Base-by-base conservation (phyloP, 1,140 invertebrate species). In the Scaptomyza montana region DNA sequence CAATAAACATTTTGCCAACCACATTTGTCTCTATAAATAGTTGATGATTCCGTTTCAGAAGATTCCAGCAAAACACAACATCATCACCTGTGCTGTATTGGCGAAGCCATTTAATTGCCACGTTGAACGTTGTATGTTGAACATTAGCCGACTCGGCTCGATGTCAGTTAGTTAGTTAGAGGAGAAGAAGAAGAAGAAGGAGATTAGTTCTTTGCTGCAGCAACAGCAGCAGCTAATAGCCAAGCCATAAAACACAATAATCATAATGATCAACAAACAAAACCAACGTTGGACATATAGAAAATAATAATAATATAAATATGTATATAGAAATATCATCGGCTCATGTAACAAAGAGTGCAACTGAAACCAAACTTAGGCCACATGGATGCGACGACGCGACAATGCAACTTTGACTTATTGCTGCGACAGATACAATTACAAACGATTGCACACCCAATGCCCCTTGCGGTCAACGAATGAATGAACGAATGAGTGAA, bases 381-480 rank as follows among this genome's bases (percentile, higher is more conserved):
- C 43, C 73, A 64, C 33, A 36, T 9, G 33, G 21, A 1, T 25
- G 59, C 54, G 9, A 56, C 16, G 55, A 46, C 33, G 64, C 54
- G 30, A 33, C 84, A 4, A 25, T 25, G 21, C 21, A 84, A 74
- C 79, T 74, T 79, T 87, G 79, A 87, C 66, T 87, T 87, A 87
- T 87, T 89, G 39, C 39, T 87, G 71, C 78, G 73, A 84, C 85
- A 89, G 84, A 87, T 87, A 89, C 84, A 89, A 87, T 87, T 87
- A 87, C 82, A 76, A 87, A 63, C 81, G 84, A 81, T 86, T 77
- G 74, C 74, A 50, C 64, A 50, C 64, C 62, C 64, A 49, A 59
- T 46, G 57, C 47, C 53, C 51, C 30, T 33, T 87, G 82, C 75
- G 84, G 84, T 81, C 82, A 82, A 67, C 89, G 79, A 76, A 74